phyloP scores from a whole-genome alignment of 2,888 invertebrate species.

The Eutolmus rufibarbis region DNA sequence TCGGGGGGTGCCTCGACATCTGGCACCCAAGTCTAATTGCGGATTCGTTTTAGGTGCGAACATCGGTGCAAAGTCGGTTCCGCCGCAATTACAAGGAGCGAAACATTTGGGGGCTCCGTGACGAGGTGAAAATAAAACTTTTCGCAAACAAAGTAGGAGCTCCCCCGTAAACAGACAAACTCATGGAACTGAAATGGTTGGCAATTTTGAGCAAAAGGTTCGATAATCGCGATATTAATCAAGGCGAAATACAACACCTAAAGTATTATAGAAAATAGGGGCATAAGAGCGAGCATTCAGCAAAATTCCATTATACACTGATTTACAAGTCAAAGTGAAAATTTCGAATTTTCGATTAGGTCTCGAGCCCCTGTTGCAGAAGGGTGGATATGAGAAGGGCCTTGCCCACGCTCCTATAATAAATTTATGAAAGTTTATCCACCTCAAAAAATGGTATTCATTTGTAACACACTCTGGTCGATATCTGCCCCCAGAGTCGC shows the following conservation, averaged over 20 bases:
- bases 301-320: not conserved
- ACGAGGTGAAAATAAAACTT: not conserved
- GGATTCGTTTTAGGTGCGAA: not conserved
- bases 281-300: not conserved
- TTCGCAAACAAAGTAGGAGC: not conserved
- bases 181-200: not conserved
- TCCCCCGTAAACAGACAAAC: not conserved
- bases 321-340: conserved; percentile 27
- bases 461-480: conserved; percentile 33
- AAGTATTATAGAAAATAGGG: not conserved
- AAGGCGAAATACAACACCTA: not conserved
- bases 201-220: not conserved
- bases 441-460: conserved; percentile 31
- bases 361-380: not conserved
- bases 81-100: not conserved
- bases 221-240: not conserved
- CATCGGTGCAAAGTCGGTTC: not conserved
- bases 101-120: not conserved
- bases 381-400: not conserved
- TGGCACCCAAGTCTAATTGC: not conserved
- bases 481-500: conserved; percentile 3
- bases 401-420: not conserved
- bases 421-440: conserved; percentile 34
- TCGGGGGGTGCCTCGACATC: not conserved
- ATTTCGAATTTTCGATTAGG: conserved; percentile 13